Evolutionary conservation across 35 echinoderm and acorn worm genomes (phyloP).

Genomic region (Lytechinus variegatus): DNA sequence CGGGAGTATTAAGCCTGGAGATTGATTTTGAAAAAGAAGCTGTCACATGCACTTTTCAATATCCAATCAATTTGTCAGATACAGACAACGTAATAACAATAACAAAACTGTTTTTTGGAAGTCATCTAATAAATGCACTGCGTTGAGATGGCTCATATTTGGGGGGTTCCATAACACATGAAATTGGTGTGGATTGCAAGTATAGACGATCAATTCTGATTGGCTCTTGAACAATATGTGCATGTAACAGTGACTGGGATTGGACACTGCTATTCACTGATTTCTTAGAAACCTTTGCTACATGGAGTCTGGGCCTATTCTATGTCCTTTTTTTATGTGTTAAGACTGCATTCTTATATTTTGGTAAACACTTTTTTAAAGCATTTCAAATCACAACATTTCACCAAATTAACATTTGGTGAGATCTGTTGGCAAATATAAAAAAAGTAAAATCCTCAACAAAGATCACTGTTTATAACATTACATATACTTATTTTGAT

Average conservation of each 20-base stretch:
- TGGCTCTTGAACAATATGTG: too few relatives aligned
- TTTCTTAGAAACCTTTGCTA: not conserved
- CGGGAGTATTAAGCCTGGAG: conserved; percentile 9
- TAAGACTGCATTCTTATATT: not conserved
- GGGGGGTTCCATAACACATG: too few relatives aligned
- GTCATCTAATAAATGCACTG: not conserved
- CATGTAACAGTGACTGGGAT: too few relatives aligned
- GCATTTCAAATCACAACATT: not conserved
- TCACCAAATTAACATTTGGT: not conserved
- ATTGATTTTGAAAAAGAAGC: not conserved
- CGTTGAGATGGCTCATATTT: not conserved
- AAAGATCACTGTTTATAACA: not conserved
- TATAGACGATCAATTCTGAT: too few relatives aligned
- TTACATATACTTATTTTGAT: not conserved
- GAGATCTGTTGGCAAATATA: not conserved
- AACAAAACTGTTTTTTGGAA: not conserved
- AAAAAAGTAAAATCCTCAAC: not conserved
- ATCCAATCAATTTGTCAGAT: not conserved
- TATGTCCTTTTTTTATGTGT: not conserved
- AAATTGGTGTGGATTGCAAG: too few relatives aligned
- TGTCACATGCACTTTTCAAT: not conserved
- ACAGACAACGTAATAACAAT: not conserved
- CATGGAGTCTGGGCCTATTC: not conserved
- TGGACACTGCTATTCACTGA: too few relatives aligned
- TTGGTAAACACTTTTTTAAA: not conserved